Base-by-base conservation (phyloP, 2,113 vertebrate species). In the Albula goreensis region DNA sequence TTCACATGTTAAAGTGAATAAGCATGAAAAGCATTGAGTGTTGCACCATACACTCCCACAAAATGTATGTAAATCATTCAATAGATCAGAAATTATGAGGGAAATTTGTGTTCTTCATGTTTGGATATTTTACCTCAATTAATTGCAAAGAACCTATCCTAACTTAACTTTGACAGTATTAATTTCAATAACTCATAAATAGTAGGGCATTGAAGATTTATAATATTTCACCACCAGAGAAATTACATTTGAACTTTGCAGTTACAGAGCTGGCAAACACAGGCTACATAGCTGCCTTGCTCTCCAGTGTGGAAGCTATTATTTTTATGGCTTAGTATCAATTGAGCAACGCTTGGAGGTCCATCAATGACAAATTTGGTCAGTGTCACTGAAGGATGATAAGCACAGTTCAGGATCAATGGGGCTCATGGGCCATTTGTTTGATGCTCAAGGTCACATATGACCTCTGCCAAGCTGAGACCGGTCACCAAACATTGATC, bases 381-480 rank as follows among this genome's bases (percentile, higher is more conserved):
- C 41, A 15, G 50, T 53, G 60, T 82, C 80, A 56, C 84, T 63
- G 53, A 13, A 53, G 74, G 57, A 77, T 56, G 41, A 57, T 57
- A 53, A 81, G 77, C 56, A 19, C 49, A 19, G 10, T 83, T n/a
- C 48, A 86, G 13, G 74, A 87, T 86, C 79, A 87, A 81, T 78
- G 17, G 9, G 51, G 70, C 53, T 31, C 1, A 25, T 6, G 22
- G 11, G 90, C 94, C 91, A 92, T 94, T 92, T 92, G 90, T 92
- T 93, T 91, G 92, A 93, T 93, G 91, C 91, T 93, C 85, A 86
- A 90, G 89, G 92, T 90, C 93, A 80, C 57, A 56, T 89, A 93
- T 91, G 91, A 90, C 91, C 92, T 91, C 93, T 92, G 93, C 87
- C 82, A 88, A 85, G 89, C 85, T 90, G 89, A 90, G 90, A 90